A percentile compares a stretch with the other conserved stretches of the same genome.
Evolutionary conservation across 2,888 invertebrate genomes (phyloP).

Genomic region (Cryptocheilus praepositus): DNA sequence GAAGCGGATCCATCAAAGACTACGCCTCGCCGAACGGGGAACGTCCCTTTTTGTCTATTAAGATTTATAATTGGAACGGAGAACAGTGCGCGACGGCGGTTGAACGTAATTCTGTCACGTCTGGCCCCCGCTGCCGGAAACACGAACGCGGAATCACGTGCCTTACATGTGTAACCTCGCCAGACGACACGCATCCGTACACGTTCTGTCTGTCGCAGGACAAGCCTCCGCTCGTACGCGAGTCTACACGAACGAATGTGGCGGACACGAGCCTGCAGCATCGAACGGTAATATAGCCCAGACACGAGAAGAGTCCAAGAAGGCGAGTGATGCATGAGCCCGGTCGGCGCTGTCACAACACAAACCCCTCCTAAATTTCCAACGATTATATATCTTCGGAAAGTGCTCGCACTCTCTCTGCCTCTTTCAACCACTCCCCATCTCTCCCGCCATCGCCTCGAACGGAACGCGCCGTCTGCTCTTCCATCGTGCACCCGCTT

Average conservation of each 20-base stretch:
- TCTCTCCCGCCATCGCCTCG: too few species aligned
- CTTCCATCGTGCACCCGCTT: too few species aligned
- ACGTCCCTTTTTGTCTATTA: too few species aligned
- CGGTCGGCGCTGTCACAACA: slow-evolving; percentile 60
- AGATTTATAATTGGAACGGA: too few species aligned
- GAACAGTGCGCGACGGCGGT: too few species aligned
- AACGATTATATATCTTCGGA: slow-evolving; percentile 58
- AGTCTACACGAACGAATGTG: too few species aligned
- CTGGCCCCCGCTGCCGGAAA: slow-evolving; percentile 10
- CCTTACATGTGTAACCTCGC: slow-evolving; percentile 16
- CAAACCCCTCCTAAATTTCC: slow-evolving; percentile 56
- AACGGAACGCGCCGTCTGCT: not conserved
- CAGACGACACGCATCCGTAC: slow-evolving; percentile 17
- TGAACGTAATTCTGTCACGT: slow-evolving; percentile 29
- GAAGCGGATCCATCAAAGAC: too few species aligned
- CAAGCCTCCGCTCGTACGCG: too few species aligned
- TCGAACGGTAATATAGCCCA: slow-evolving; percentile 35
- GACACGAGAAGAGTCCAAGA: slow-evolving; percentile 22
- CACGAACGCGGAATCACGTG: slow-evolving; percentile 24
- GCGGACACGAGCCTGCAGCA: too few species aligned
- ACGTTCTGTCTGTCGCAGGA: too few species aligned
- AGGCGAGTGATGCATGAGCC: slow-evolving; percentile 54
- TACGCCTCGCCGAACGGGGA: too few species aligned
- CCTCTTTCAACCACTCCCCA: not conserved
- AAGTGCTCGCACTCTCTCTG: not conserved